A percentile compares a stretch with the other conserved stretches of the same genome.
Conservation (phyloP, 2,113 vertebrate genomes). For the Hirundichthys speculiger region DNA sequence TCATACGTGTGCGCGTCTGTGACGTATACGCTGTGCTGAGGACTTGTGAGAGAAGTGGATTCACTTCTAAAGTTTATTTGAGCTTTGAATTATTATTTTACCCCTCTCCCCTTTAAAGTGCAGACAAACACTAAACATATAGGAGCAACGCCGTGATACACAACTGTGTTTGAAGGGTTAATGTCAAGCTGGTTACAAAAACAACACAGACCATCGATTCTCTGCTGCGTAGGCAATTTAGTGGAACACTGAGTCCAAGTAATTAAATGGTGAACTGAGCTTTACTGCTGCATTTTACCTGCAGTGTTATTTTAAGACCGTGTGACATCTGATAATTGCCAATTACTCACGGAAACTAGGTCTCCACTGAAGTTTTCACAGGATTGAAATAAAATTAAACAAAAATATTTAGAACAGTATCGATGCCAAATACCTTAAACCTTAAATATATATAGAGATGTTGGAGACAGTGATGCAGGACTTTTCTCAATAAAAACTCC, state of each 20-base stretch:
- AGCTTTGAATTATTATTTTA: conserved; percentile 50
- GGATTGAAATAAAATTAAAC: not conserved
- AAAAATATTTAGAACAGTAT: not conserved
- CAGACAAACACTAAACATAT: not conserved
- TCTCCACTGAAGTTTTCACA: not conserved
- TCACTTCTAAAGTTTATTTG: conserved; percentile 56
- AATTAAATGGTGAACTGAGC: conserved; percentile 52
- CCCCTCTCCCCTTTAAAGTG: not conserved
- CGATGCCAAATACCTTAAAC: not conserved
- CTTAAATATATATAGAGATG: not conserved
- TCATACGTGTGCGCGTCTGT: conserved; percentile 3
- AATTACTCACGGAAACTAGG: conserved; percentile 18
- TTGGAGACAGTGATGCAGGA: not conserved
- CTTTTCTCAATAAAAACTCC: not conserved
- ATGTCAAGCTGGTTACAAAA: conserved; percentile 37
- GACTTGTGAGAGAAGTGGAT: conserved; percentile 18
- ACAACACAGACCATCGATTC: conserved; percentile 26
- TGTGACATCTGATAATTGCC: conserved; percentile 32
- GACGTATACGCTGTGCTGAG: conserved; percentile 24
- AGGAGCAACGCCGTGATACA: conserved; percentile 14
- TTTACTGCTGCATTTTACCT: conserved; percentile 24
- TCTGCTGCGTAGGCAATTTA: conserved; percentile 47
- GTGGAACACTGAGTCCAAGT: conserved; percentile 43
- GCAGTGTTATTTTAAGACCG: conserved; percentile 24
- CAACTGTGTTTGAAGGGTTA: conserved; percentile 13